Conservation (phyloP, 2,113 vertebrate species). For the Microtus oregoni region DNA sequence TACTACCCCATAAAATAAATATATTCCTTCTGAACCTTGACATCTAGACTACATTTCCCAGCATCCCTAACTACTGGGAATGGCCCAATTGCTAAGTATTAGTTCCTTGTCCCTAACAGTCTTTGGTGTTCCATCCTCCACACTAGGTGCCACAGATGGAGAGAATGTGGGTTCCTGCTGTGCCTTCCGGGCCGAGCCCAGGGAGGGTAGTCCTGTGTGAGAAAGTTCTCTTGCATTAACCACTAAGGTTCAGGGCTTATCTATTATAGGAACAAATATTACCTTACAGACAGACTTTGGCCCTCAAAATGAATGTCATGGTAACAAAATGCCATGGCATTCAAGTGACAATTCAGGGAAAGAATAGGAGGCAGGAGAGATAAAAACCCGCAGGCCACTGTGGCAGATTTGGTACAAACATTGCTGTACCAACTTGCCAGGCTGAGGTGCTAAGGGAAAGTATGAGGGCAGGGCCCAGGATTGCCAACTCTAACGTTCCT, state of each 20-base stretch:
- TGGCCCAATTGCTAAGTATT: background rate
- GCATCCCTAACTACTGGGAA: background rate
- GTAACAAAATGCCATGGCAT: background rate
- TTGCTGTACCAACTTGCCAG: background rate
- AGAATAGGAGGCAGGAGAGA: background rate
- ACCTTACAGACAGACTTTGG: background rate
- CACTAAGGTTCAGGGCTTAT: background rate
- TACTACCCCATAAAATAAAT: background rate
- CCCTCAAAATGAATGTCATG: background rate
- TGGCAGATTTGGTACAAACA: background rate
- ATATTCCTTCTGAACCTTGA: background rate
- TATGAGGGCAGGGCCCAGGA: too few species aligned
- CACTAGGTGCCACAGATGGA: background rate
- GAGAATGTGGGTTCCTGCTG: background rate
- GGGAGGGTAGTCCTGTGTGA: background rate
- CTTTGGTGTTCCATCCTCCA: background rate
- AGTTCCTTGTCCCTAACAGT: background rate
- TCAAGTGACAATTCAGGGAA: background rate
- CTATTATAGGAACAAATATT: background rate
- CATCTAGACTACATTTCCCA: conserved; percentile 38
- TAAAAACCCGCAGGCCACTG: background rate
- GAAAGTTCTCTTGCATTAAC: background rate
- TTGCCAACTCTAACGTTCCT: background rate
- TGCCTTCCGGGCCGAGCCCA: background rate
- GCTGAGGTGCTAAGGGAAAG: background rate